Conservation (phyloP, 1,140 invertebrate genomes). For the Goniozus legneri region DNA sequence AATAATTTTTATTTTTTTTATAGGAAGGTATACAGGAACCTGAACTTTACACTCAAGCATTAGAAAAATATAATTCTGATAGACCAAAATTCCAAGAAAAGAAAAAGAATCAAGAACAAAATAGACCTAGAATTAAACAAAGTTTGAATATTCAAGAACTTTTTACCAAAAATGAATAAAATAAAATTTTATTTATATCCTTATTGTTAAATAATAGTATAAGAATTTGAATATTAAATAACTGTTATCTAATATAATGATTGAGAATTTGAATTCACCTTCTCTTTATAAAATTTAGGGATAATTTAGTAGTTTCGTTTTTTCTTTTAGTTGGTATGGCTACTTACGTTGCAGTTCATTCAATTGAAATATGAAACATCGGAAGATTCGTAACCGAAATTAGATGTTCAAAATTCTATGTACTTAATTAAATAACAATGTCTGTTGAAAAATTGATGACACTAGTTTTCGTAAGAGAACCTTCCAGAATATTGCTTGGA, state of each 20-base stretch:
- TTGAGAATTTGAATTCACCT: too few species aligned
- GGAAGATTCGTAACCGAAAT: too few species aligned
- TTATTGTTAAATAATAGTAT: too few species aligned
- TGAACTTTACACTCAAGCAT: conserved; percentile 14
- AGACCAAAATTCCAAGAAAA: neutral
- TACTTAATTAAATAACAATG: conserved; percentile 8
- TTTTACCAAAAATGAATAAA: neutral
- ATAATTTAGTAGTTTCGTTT: too few species aligned
- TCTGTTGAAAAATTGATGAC: conserved; percentile 55
- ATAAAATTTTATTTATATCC: too few species aligned
- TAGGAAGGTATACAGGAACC: conserved; percentile 10
- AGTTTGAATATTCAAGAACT: neutral
- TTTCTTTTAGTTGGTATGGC: too few species aligned
- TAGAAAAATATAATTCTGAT: conserved; percentile 7
- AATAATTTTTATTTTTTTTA: neutral
- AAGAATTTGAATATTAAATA: too few species aligned
- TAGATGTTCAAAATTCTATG: too few species aligned
- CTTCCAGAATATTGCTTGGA: conserved; percentile 62
- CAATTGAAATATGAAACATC: too few species aligned
- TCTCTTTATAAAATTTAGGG: too few species aligned
- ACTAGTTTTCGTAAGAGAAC: conserved; percentile 60
- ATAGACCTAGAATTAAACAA: neutral
- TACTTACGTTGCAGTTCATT: too few species aligned
- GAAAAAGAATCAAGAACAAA: neutral
- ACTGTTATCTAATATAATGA: too few species aligned